Evolutionary conservation across 2,113 vertebrate species (phyloP).

Genomic region (Thryonomys swinderianus): DNA sequence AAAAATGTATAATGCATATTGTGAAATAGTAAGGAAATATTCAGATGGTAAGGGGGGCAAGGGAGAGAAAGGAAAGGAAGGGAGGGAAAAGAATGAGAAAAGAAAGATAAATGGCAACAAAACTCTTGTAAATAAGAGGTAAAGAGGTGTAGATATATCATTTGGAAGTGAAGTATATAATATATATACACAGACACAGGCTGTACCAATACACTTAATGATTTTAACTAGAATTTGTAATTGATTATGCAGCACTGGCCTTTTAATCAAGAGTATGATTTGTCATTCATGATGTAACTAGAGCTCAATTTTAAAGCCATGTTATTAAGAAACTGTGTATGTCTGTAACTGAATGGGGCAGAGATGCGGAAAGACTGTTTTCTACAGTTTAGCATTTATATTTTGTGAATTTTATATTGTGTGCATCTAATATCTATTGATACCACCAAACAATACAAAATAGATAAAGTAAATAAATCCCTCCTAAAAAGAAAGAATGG

Average conservation of each 20-base stretch:
- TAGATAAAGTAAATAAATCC: neutral
- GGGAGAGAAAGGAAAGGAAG: too few species aligned
- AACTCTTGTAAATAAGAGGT: too few species aligned
- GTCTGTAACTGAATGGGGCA: neutral
- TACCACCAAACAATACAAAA: constrained; percentile 29
- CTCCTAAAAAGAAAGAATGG: neutral
- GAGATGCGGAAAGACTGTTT: neutral
- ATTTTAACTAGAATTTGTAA: neutral
- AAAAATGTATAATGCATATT: too few species aligned
- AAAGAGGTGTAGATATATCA: too few species aligned
- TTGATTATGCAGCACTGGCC: neutral
- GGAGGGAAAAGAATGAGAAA: too few species aligned
- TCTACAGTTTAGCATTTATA: neutral
- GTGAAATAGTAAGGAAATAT: too few species aligned
- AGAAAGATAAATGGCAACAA: too few species aligned
- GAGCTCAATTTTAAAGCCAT: neutral
- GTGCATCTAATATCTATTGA: neutral
- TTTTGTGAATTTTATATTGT: constrained; percentile 5
- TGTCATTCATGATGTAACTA: neutral
- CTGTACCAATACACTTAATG: neutral
- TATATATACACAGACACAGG: too few species aligned
- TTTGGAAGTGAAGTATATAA: too few species aligned
- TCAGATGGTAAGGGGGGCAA: too few species aligned
- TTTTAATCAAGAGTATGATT: neutral
- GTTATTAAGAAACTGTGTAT: neutral